Evolutionary conservation across 2,113 vertebrate genomes (phyloP).

Genomic region (Limnothrissa miodon): DNA sequence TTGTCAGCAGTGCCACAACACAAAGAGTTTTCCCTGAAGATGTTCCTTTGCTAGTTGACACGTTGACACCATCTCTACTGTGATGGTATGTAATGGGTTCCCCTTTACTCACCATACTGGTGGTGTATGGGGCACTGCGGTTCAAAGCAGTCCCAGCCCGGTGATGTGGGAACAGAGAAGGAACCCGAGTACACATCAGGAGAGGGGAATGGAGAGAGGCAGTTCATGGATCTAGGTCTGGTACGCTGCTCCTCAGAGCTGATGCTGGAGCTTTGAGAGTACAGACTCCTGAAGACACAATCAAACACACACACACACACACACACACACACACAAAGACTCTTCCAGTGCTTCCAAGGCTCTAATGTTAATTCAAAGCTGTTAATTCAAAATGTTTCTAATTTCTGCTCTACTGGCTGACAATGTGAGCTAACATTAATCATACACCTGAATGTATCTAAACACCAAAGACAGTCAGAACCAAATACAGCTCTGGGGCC

Average conservation of each 20-base stretch:
- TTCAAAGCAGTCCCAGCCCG: constrained; percentile 59
- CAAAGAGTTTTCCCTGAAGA: not conserved
- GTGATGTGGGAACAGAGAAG: constrained; percentile 5
- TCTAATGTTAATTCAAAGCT: not conserved
- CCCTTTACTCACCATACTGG: constrained; percentile 53
- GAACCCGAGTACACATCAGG: constrained; percentile 23
- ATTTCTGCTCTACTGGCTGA: not conserved
- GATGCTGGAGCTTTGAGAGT: constrained; percentile 30
- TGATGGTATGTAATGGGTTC: not conserved
- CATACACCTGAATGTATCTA: not conserved
- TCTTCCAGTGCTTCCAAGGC: not conserved
- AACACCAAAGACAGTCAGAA: not conserved
- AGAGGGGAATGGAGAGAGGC: not conserved
- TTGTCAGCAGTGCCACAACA: too few species aligned
- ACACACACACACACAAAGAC: not conserved
- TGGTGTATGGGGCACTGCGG: constrained; percentile 66
- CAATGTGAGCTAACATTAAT: not conserved
- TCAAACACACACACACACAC: not conserved
- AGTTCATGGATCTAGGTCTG: not conserved
- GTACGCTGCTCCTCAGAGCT: constrained; percentile 21
- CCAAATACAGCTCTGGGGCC: not conserved
- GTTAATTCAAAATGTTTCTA: not conserved
- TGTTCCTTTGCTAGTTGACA: not conserved
- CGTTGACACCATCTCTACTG: too few species aligned
- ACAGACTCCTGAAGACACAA: constrained; percentile 42